Evolutionary conservation across 1,140 invertebrate species (phyloP).

Genomic region (Leptopilina boulardi): DNA sequence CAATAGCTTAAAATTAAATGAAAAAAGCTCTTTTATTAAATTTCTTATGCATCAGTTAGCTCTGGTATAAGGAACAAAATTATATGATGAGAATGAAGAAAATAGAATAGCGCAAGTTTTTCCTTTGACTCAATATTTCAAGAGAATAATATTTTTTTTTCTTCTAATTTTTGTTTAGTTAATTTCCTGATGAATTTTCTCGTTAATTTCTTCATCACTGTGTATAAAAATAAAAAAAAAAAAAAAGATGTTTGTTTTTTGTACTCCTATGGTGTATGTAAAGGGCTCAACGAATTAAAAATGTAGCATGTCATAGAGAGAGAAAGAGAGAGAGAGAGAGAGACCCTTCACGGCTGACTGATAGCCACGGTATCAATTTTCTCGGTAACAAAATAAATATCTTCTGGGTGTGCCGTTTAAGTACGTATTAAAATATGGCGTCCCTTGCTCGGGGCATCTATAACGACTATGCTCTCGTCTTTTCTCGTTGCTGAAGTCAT

Average conservation of each 20-base stretch:
- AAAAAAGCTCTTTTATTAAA: not conserved
- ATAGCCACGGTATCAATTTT: slow-evolving; percentile 66
- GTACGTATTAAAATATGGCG: slow-evolving; percentile 66
- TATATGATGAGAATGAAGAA: not conserved
- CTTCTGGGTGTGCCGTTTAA: slow-evolving; percentile 64
- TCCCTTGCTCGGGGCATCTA: slow-evolving; percentile 47
- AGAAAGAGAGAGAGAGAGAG: not conserved
- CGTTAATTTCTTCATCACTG: not conserved
- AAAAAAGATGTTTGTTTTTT: not conserved
- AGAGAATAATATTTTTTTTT: too few relatives aligned
- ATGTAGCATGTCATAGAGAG: slow-evolving; percentile 8
- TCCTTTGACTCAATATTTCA: too few relatives aligned
- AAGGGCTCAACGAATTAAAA: slow-evolving; percentile 24
- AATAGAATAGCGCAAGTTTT: not conserved
- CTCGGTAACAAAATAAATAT: slow-evolving; percentile 68
- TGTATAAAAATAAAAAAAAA: not conserved
- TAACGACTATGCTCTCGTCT: slow-evolving; percentile 42
- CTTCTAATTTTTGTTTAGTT: too few relatives aligned
- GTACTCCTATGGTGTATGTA: not conserved
- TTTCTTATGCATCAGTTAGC: not conserved
- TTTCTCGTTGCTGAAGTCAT: slow-evolving; percentile 30
- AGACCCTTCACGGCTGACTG: slow-evolving; percentile 53
- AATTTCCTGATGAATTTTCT: too few relatives aligned
- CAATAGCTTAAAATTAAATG: not conserved
- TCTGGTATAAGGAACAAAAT: not conserved